A percentile compares a stretch with the other conserved stretches of the same genome.
These are phyloP conservation scores for Leucophenga montana DNA, from an alignment of 2,888 invertebrate genomes.

Conservation along the genomic window DNA sequence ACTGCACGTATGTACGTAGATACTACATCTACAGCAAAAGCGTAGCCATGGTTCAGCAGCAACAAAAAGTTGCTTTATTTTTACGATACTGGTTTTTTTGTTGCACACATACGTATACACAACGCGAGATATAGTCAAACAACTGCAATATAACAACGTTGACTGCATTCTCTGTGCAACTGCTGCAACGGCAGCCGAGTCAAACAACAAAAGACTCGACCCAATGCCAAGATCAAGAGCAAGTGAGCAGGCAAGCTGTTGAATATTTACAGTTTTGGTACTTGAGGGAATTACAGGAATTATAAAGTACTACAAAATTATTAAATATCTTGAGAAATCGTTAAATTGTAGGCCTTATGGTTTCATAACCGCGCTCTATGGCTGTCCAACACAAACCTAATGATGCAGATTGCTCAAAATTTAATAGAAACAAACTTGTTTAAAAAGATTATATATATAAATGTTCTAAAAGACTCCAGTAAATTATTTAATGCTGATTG, in stretches of 20 bases:
- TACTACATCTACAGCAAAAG: neutral
- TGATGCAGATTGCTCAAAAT: too few relatives aligned
- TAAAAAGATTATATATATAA: too few relatives aligned
- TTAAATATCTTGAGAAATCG: too few relatives aligned
- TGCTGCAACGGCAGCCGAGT: neutral
- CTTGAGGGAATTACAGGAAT: too few relatives aligned
- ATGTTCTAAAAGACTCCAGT: too few relatives aligned
- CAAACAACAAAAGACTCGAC: neutral
- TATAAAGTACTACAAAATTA: too few relatives aligned
- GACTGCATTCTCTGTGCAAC: slow-evolving; percentile 11
- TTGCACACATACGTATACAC: slow-evolving; percentile 1
- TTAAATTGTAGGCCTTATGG: too few relatives aligned
- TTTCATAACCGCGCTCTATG: too few relatives aligned
- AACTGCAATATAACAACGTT: neutral
- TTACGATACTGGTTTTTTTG: slow-evolving; percentile 59
- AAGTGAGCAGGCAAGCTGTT: neutral
- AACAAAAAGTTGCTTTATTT: slow-evolving; percentile 36
- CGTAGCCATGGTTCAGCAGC: slow-evolving; percentile 23
- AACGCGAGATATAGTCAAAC: neutral
- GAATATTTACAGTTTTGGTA: neutral
- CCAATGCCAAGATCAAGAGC: slow-evolving; percentile 23
- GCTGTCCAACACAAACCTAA: too few relatives aligned
- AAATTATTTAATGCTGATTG: too few relatives aligned
- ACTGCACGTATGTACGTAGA: neutral
- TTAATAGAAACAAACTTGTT: too few relatives aligned